Base-by-base conservation (phyloP, 2,113 vertebrate species). In the Elanus axillaris region DNA sequence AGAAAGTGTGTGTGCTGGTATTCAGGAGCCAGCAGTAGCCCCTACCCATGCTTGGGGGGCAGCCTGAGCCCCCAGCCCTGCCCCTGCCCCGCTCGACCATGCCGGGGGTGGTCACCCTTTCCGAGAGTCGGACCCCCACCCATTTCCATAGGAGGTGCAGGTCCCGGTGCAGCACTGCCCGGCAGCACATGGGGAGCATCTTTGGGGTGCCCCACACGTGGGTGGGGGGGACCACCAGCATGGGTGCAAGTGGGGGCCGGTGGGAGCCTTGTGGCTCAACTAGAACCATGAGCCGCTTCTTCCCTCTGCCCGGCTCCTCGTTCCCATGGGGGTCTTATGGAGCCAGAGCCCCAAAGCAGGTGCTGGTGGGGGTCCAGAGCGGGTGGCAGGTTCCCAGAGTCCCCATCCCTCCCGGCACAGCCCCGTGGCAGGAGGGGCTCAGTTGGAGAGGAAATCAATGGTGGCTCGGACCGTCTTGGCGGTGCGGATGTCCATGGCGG, bases 381-480 rank as follows among this genome's bases (percentile, higher is more conserved):
- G 4, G 40, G 40, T 12, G 8, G 31, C 58, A 23, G 47, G 16
- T 5, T 14, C 38, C 32, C 14, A 0, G 4, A 9, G 6, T 31
- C 59, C 68, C 42, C 18, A 0, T 50, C 62, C n/a, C 13, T 60
- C 52, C 52, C 52, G 8, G 1, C 40, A 2, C 40, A 16, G 34
- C 60, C 60, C 31, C 4, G 3, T 2, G 14, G 19, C 18, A 31
- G 40, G 11, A 7, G 22, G 21, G 10, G 16, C 80, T 99, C 97
- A 99, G 69, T 99, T 99, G 84, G 99, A 99, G 88, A 99, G 99
- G 97, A 99, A 99, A 90, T 99, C 99, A n/a, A 99, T 99, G 92
- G 99, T 97, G 13, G 99, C 99, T 7, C 98, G 97, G 36, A 99
- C 99, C 0, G 98, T 98, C 91, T 98, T 98, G 48, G 98, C 97